Conservation (phyloP, 2,797 vertebrate genomes). For the Clarias fuscus region DNA sequence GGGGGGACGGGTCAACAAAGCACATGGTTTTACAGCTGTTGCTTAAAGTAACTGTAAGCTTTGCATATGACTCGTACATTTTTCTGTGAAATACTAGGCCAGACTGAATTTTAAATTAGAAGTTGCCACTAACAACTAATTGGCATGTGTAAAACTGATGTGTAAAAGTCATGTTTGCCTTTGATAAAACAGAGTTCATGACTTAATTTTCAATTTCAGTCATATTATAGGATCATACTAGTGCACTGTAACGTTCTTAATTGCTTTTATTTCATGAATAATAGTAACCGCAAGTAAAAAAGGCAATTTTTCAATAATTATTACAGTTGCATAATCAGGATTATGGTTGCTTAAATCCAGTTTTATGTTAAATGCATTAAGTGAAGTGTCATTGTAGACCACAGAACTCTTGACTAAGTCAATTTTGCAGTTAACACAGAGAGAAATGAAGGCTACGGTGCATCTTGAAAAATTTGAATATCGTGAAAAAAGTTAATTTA, state of each 20-base stretch:
- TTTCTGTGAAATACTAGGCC: background rate
- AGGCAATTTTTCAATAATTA: background rate
- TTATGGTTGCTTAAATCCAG: background rate
- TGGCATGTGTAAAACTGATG: background rate
- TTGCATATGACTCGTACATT: background rate
- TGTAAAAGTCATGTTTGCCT: background rate
- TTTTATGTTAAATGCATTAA: background rate
- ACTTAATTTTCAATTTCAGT: background rate
- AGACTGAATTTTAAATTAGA: background rate
- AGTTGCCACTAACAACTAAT: background rate
- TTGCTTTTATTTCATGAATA: background rate
- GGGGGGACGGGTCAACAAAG: slow-evolving; percentile 42
- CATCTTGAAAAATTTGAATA: too few species aligned
- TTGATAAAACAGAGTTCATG: background rate
- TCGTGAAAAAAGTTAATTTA: too few species aligned
- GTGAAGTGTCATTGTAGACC: background rate
- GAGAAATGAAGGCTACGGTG: background rate
- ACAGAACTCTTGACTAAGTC: background rate
- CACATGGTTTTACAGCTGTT: slow-evolving; percentile 52
- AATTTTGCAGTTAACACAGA: background rate
- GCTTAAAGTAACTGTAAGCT: background rate
- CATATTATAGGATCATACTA: background rate
- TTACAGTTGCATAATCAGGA: background rate
- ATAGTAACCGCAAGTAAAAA: background rate
- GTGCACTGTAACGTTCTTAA: background rate